Evolutionary conservation across 2,797 vertebrate genomes (phyloP), one percentile per base, ranked within the genome.

Genomic region (Bucorvus abyssinicus): DNA sequence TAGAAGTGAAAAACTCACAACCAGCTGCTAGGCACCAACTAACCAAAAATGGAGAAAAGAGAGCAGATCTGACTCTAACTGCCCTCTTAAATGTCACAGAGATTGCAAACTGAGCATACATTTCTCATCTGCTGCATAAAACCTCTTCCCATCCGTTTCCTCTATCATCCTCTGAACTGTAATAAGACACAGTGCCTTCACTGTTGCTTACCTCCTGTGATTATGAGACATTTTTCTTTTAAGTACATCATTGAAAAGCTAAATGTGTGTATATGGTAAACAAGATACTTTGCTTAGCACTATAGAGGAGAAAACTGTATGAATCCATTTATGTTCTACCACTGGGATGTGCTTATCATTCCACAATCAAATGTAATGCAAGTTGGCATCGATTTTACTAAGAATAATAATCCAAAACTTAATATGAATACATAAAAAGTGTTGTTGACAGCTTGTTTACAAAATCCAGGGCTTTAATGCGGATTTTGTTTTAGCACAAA

Each of bases 371-470:
- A 84, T 2, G 7, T 61, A 84, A 92, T 55, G 42, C 75, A 89
- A 89, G 55, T 40, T 92, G 84, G 57, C 82, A 83, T 89, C 68
- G 44, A 47, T 75, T 91, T 92, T 87, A 75, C 81, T 47, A 89
- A 80, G 53, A 95, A 92, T 74, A 94, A 89, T 68, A 94, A 82
- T 49, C 15, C 49, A 63, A 94, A 95, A 79, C 2, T 3, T 87
- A 94, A 92, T 69, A 49, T 63, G 60, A 83, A 87, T 77, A 61
- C n/a, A 68, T 38, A 83, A 90, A 86, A 94, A 78, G 5, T 52
- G 21, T 61, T 95, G 86, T 90, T 92, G 95, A 96, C 84, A 87
- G 53, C 26, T 73, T 95, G 81, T 90, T 96, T 95, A 95, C 86
- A 94, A 93, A 95, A 95, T 49, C 3, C 7, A 80, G 26, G 75